Evolutionary conservation across 2,888 invertebrate genomes (phyloP).

Genomic region (Melinopterus prodromus): DNA sequence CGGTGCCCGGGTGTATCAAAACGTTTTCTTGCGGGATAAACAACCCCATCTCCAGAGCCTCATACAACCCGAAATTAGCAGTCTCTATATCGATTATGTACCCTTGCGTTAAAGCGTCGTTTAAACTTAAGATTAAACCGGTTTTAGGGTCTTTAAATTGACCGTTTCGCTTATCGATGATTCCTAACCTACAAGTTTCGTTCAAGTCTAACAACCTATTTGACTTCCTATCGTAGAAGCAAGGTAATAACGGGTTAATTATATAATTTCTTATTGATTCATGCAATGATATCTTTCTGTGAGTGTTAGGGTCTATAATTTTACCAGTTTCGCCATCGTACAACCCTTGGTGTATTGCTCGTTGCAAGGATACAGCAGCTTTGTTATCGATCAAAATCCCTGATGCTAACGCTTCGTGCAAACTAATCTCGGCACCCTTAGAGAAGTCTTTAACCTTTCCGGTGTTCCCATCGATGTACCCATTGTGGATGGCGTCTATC

Average conservation of each 20-base stretch:
- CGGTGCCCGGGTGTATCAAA: slow-evolving; percentile 81
- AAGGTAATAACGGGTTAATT: slow-evolving; percentile 81
- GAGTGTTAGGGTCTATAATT: slow-evolving; percentile 82
- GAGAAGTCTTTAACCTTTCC: slow-evolving; percentile 77
- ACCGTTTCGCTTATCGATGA: slow-evolving; percentile 82
- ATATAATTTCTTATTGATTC: slow-evolving; percentile 84
- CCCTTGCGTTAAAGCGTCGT: slow-evolving; percentile 79
- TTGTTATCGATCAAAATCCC: slow-evolving; percentile 84
- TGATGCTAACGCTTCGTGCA: slow-evolving; percentile 80
- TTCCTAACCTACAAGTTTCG: slow-evolving; percentile 82
- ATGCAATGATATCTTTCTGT: slow-evolving; percentile 80
- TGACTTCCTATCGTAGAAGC: slow-evolving; percentile 80
- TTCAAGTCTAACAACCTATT: slow-evolving; percentile 76
- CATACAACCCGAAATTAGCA: slow-evolving; percentile 82
- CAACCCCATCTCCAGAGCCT: slow-evolving; percentile 80
- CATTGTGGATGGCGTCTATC: slow-evolving; percentile 79
- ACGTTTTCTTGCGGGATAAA: slow-evolving; percentile 73
- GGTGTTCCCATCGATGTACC: slow-evolving; percentile 76
- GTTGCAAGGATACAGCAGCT: slow-evolving; percentile 82
- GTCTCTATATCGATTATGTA: slow-evolving; percentile 88
- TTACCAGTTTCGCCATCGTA: slow-evolving; percentile 84
- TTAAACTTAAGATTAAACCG: slow-evolving; percentile 71
- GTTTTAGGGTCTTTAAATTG: slow-evolving; percentile 78
- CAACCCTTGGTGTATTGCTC: slow-evolving; percentile 85
- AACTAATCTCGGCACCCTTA: slow-evolving; percentile 71